Evolutionary conservation across 2,888 invertebrate species (phyloP), one percentile per base, ranked within the genome.

Genomic region (Lithodes maja): DNA sequence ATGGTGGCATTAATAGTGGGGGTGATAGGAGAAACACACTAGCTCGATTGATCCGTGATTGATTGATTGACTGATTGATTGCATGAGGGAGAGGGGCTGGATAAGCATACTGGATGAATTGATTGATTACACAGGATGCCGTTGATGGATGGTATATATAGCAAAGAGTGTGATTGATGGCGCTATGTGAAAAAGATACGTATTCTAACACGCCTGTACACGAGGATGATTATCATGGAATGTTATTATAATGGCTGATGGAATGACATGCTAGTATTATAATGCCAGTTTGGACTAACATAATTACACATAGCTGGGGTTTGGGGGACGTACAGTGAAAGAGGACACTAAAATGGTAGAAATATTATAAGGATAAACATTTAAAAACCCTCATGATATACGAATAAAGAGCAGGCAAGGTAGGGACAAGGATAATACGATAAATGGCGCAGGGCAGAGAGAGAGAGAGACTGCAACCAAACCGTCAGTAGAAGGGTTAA

Each of bases 31-130:
- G 7, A 61, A 12, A 61, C 9, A 2, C 68, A 15, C 15, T 61
- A 7, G 68, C 15, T 61, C 68, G 68, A 61, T 15, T 61, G 68
- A 61, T 33, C 33, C 68, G 68, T 61, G 68, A 61, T 61, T 61
- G 68, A 61, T 61, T 61, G 68, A 71, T 17, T 71, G 71, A 71
- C n/a, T 71, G 71, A 71, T 71, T 71, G 71, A 71, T 71, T 12
- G 71, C 15, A 71, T 71, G 71, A 71, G 71, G n/a, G 68, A 12
- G 68, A 12, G 68, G 7, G 7, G 68, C 33, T 33, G 33, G 33
- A 33, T 33, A 33, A 33, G 33, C 33, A 33, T 33, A 33, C 33
- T 33, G 33, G 33, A 33, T 33, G 33, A 33, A 61, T 61, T 61
- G 61, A 61, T 61, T 61, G 61, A 61, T 61, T 33, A 33, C 33